phyloP scores from a whole-genome alignment of 2,113 vertebrate species.

The western clawed frog (Xenopus tropicalis) region UCB_Xtro_10.0 CM004449.2:39143501-39144000 shows the following conservation, averaged over 20 bases:
- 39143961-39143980: conserved; percentile 39
- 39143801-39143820: conserved; percentile 37
- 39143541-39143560: no score
- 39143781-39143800: conserved; percentile 36
- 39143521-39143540: neutral
- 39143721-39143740: conserved; percentile 48
- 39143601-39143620: neutral
- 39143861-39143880: conserved; percentile 37
- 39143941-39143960: conserved; percentile 8
- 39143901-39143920: conserved; percentile 40
- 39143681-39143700: conserved; percentile 72
- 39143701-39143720: conserved; percentile 60
- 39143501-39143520: neutral
- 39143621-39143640: neutral
- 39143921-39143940: conserved; percentile 38
- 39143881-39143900: conserved; percentile 40
- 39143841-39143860: conserved; percentile 32
- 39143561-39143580: no score
- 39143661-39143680: conserved; percentile 85
- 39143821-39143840: conserved; percentile 42
- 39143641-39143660: conserved; percentile 79
- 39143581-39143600: no score
- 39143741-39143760: conserved; percentile 50
- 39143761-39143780: conserved; percentile 38
- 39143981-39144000: conserved; percentile 44